phyloP scores from a whole-genome alignment of 2,797 vertebrate genomes.

The Poecilia picta region DNA sequence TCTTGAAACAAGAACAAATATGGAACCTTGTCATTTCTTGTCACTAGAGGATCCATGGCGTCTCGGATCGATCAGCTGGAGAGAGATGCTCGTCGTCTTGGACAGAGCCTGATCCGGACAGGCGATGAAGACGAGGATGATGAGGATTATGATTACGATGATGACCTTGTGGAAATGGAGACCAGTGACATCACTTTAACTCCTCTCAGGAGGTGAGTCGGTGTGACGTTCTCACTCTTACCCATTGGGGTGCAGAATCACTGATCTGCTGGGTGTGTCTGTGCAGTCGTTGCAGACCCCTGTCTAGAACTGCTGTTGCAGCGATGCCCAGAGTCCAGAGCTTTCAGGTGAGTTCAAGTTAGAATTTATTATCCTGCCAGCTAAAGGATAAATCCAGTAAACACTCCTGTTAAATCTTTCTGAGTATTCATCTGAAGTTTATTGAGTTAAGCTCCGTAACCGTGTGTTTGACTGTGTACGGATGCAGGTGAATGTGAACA shows the following conservation, averaged over 20 bases:
- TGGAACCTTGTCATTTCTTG: not conserved
- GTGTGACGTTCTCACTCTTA: conserved; percentile 15
- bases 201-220: conserved; percentile 88
- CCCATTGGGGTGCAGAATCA: not conserved
- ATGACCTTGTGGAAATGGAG: conserved; percentile 85
- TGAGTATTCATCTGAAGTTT: not conserved
- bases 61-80: conserved; percentile 74
- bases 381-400: not conserved
- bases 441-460: not conserved
- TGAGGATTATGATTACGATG: conserved; percentile 82
- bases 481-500: conserved; percentile 87
- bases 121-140: conserved; percentile 82
- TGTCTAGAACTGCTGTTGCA: conserved; percentile 74
- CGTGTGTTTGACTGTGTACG: conserved; percentile 19
- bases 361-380: not conserved
- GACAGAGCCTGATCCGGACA: conserved; percentile 80
- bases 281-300: conserved; percentile 61
- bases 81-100: conserved; percentile 77
- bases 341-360: conserved; percentile 86
- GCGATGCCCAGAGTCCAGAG: conserved; percentile 78
- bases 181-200: conserved; percentile 82
- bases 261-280: conserved; percentile 1
- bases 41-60: conserved; percentile 4
- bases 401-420: not conserved
- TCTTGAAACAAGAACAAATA: not conserved